These are phyloP conservation scores for Coturnix japonica DNA, from an alignment of 2,113 vertebrate genomes.

Conservation along the genomic window DNA sequence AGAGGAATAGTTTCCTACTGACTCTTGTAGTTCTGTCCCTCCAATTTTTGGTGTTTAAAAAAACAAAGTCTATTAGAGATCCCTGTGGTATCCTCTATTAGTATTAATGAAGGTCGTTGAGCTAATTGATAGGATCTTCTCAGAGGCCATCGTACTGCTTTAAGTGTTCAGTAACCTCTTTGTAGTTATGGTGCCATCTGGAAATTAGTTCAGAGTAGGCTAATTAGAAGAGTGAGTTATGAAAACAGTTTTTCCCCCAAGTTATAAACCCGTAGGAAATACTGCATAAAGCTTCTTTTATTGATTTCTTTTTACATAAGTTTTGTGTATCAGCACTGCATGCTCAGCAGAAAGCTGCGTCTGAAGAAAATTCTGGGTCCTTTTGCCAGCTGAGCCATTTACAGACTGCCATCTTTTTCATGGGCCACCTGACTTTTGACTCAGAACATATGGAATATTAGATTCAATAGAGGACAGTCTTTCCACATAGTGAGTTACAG, in stretches of 20 bases:
- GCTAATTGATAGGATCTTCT: conserved; percentile 46
- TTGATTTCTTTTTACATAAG: conserved; percentile 35
- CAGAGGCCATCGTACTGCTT: conserved; percentile 15
- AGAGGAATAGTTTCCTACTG: background rate
- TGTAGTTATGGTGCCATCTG: conserved; percentile 40
- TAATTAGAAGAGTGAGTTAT: conserved; percentile 57
- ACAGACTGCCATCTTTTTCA: background rate
- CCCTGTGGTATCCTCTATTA: background rate
- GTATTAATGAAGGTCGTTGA: conserved; percentile 19
- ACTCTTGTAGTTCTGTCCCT: background rate
- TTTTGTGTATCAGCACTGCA: conserved; percentile 33
- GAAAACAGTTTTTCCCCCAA: conserved; percentile 26
- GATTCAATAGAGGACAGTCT: background rate
- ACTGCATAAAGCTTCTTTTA: background rate
- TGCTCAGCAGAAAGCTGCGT: conserved; percentile 41
- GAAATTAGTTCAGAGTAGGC: conserved; percentile 45
- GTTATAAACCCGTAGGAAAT: background rate
- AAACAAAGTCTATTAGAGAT: background rate
- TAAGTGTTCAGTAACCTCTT: conserved; percentile 28
- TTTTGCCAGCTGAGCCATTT: conserved; percentile 57
- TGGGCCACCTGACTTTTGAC: conserved; percentile 23
- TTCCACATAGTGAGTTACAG: background rate
- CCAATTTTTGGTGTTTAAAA: background rate
- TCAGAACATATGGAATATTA: background rate
- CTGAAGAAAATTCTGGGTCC: background rate